Conservation (phyloP, 1,140 invertebrate genomes). For the Phenacoccus solenopsis region DNA sequence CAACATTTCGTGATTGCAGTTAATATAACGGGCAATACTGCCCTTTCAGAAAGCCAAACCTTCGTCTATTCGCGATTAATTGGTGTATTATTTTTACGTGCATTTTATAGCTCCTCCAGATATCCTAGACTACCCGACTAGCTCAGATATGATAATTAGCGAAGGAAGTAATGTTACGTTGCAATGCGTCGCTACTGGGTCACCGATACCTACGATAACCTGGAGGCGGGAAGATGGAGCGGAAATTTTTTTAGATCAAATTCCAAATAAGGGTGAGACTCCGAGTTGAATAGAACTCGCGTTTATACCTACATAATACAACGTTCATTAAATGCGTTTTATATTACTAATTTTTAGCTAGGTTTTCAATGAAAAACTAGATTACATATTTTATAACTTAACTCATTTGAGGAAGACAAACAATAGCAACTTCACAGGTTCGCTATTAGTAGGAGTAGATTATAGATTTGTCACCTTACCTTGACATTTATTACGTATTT, state of each 20-base stretch:
- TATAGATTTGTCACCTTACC: too few species aligned
- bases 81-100: neutral
- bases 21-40: neutral
- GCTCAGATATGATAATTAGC: slow-evolving; percentile 71
- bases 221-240: slow-evolving; percentile 71
- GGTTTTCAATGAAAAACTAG: neutral
- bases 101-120: slow-evolving; percentile 59
- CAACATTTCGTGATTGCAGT: too few species aligned
- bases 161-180: slow-evolving; percentile 76
- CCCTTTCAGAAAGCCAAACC: neutral
- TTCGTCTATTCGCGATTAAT: neutral
- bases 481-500: too few species aligned
- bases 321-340: neutral
- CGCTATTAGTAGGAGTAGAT: too few species aligned
- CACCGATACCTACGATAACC: slow-evolving; percentile 61
- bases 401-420: too few species aligned
- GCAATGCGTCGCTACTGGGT: slow-evolving; percentile 63
- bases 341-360: neutral
- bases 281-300: slow-evolving; percentile 42
- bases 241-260: slow-evolving; percentile 45
- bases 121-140: slow-evolving; percentile 62
- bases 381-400: too few species aligned
- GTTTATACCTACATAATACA: neutral
- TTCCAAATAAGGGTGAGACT: slow-evolving; percentile 36
- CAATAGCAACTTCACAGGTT: too few species aligned